Base-by-base conservation (phyloP, 2,888 invertebrate genomes). In the Gonocerus acuteangulatus region DNA sequence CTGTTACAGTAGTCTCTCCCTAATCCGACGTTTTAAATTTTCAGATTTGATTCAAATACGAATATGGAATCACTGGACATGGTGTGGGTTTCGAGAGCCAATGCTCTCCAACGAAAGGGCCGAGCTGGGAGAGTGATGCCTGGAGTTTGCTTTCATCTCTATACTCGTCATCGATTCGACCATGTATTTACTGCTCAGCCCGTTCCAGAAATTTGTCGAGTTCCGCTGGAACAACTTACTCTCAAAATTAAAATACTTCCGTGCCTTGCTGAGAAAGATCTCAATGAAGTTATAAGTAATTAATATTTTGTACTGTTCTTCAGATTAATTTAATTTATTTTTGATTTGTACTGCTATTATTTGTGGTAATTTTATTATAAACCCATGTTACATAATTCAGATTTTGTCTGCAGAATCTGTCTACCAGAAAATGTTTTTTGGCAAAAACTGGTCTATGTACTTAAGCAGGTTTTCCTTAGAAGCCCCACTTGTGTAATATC, bases 81-180 rank as follows among this genome's bases (percentile, higher is more conserved):
- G 0, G 87, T 88, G 1, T 94, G 94, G 92, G 90, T 92, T 6
- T 93, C 95, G 0, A 79, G 84, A 39, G 93, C 95, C 0, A 95
- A 94, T 75, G 92, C 92, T 0, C 78, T 86, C 65, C 95, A 96
- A 72, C 81, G 95, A 27, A 85, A 83, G 71, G 95, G 95, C 23
- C 80, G 95, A 48, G 94, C 95, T 13, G 95, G 95, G 1, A 82
- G 95, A 58, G 93, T 93, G 2, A 87, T 86, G 82, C 81, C 89
- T 0, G 95, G 95, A 0, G 83, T 90, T 22, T 90, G 89, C 71
- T 82, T 91, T 61, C 93, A 95, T 71, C 76, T 95, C 51, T 95
- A 87, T 73, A 91, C 93, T 0, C 80, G 83, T 1, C 83, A 86
- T 67, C 79, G 74, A 69, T 74, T 68, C 59, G 66, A 68, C 6